A percentile compares a stretch with the other conserved stretches of the same genome.
phyloP scores from a whole-genome alignment of 2,113 vertebrate species.

The Oceanodroma tethys region DNA sequence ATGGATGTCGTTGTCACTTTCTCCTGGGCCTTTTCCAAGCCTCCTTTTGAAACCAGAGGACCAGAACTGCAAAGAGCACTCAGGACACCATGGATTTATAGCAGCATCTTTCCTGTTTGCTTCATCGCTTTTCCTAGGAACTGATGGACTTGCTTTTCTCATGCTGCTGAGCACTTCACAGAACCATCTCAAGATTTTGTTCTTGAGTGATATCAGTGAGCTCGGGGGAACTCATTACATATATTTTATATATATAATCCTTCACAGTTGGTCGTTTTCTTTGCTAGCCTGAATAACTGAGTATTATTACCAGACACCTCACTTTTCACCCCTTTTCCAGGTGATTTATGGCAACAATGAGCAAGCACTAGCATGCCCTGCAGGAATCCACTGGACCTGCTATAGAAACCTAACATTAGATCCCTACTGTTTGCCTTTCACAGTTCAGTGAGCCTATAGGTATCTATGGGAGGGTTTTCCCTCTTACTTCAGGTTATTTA shows the following conservation, averaged over 20 bases:
- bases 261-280: background rate
- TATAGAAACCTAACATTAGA: background rate
- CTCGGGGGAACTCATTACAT: background rate
- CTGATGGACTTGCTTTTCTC: background rate
- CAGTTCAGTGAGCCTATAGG: background rate
- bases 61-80: background rate
- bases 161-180: background rate
- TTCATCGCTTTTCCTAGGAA: background rate
- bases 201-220: background rate
- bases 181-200: background rate
- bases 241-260: background rate
- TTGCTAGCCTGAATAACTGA: background rate
- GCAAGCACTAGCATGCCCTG: background rate
- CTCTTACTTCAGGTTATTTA: background rate
- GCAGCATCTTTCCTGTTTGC: background rate
- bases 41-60: background rate
- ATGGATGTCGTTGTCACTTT: background rate
- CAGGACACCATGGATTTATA: background rate
- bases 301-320: background rate
- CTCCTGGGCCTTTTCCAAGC: background rate
- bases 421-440: background rate
- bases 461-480: background rate
- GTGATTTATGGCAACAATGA: background rate
- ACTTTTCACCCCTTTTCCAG: background rate
- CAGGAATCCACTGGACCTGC: background rate